Evolutionary conservation across 2,797 vertebrate genomes (phyloP), one percentile per base, ranked within the genome.

Genomic region (Allobates femoralis): DNA sequence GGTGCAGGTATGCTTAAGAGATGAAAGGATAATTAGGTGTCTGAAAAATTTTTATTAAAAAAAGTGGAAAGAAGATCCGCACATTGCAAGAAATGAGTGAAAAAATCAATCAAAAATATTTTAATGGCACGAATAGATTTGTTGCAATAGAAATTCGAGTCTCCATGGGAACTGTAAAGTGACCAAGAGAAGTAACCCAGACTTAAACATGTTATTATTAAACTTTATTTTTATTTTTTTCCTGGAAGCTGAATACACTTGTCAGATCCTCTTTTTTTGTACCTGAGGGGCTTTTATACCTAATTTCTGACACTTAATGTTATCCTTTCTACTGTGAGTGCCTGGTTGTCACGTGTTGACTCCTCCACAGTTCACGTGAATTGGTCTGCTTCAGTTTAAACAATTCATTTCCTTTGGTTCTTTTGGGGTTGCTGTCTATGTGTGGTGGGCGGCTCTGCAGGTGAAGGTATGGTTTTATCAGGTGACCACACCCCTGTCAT

Each of bases 11-110:
- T 41, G 64, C 83, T 69, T 51, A 37, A 69, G 46, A 86, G 79
- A 86, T 81, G 56, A 79, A 81, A 66, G 81, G 78, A 81, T 86
- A 86, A 86, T 86, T 81, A 86, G 71, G 41, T 55, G 66, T 81
- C 78, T 74, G 85, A 56, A 81, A 81, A 66, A 53, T 41, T 79
- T 23, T 11, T 1, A 41, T 53, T 69, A 32, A 56, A 60, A 60
- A 71, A 60, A 66, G 67, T 11, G 18, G 56, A n/a, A 64, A 69
- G 19, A 69, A 51, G 37, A 28, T 4, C 34, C 15, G 23, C 56
- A 88, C 19, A 26, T 28, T 56, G 56, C 28, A 58, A 82, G 79
- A 64, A 84, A 28, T 62, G 71, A 21, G 23, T 41, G 50, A 60
- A 84, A 46, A 46, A 83, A 41, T 73, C 67, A 46, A 32, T 53